These are phyloP conservation scores for Pteronotus mesoamericanus DNA, from an alignment of 2,797 vertebrate species.

Conservation along the genomic window DNA sequence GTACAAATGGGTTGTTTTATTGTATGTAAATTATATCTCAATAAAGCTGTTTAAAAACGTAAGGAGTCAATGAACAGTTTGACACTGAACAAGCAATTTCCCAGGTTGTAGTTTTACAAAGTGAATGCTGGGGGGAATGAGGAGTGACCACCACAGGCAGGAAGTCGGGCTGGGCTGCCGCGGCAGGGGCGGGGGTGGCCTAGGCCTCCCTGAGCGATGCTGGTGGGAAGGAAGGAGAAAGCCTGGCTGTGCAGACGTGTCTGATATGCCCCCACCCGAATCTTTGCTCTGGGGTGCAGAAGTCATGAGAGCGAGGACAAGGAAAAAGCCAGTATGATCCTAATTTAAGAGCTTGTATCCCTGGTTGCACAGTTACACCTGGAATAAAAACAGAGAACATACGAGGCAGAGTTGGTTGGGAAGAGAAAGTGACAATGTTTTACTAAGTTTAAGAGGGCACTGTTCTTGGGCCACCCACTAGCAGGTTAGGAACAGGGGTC, in stretches of 20 bases:
- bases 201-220: too few species aligned
- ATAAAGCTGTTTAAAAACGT: not conserved
- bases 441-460: not conserved
- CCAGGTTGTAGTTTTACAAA: not conserved
- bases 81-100: not conserved
- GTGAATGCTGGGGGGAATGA: not conserved
- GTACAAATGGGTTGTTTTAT: not conserved
- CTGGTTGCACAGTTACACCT: too few species aligned
- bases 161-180: fast-evolving
- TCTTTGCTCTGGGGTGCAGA: not conserved
- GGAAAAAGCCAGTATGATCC: not conserved
- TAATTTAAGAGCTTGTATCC: too few species aligned
- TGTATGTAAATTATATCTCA: not conserved
- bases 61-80: not conserved
- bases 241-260: fast-evolving
- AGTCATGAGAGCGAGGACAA: not conserved
- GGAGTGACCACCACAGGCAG: too few species aligned
- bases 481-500: too few species aligned
- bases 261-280: not conserved
- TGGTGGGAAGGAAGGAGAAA: not conserved
- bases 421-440: not conserved
- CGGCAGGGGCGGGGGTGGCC: too few species aligned
- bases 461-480: not conserved
- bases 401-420: not conserved
- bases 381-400: not conserved